phyloP scores from a whole-genome alignment of 1,140 invertebrate genomes.

The Ericerus pela region DNA sequence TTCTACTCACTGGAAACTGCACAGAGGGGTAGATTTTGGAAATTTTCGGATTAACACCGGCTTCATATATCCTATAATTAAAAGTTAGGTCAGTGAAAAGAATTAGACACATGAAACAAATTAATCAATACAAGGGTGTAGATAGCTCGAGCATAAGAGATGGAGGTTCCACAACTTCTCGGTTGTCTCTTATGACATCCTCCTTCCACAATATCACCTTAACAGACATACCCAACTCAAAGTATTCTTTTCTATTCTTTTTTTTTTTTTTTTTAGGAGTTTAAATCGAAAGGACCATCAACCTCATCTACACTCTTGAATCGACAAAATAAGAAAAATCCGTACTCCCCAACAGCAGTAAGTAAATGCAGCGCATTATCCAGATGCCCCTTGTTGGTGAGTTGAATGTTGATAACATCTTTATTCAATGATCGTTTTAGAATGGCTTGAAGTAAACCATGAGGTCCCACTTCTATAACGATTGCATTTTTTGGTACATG shows the following conservation, averaged over 20 bases:
- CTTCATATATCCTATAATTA: conserved; percentile 43
- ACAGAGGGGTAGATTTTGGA: conserved; percentile 43
- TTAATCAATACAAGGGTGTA: neutral
- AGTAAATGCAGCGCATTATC: conserved; percentile 56
- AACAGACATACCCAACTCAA: no score
- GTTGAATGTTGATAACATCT: conserved; percentile 48
- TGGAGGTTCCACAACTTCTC: neutral
- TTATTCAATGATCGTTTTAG: conserved; percentile 49
- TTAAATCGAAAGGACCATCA: neutral
- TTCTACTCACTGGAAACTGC: conserved; percentile 51
- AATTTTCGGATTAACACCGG: conserved; percentile 44
- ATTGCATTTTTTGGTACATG: conserved; percentile 65
- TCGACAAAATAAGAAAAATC: conserved; percentile 1
- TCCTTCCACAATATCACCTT: no score
- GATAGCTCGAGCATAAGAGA: neutral
- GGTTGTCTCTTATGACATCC: neutral
- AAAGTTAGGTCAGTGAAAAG: neutral
- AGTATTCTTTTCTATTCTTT: no score
- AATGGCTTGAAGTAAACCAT: conserved; percentile 62
- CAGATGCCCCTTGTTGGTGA: conserved; percentile 56
- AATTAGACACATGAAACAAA: neutral
- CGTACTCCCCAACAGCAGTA: conserved; percentile 50
- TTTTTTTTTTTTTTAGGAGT: no score
- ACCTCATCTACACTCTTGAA: neutral
- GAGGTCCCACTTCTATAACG: conserved; percentile 45